Evolutionary conservation across 2,797 vertebrate species (phyloP), one percentile per base, ranked within the genome.

Genomic region (Luscinia megarhynchos): DNA sequence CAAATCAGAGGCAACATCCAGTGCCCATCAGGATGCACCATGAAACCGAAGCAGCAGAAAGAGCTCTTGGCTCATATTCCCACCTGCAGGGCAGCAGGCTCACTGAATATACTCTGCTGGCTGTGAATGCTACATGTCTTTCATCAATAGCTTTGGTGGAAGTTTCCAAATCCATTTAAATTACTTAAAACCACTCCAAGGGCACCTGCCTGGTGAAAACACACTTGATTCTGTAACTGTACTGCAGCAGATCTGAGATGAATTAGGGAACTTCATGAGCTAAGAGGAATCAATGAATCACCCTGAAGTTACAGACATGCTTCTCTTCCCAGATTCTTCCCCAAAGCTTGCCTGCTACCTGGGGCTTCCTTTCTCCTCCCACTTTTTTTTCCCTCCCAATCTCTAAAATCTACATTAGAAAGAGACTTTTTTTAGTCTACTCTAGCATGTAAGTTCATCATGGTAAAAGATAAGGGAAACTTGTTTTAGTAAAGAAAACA

Each of bases 11-110:
- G 45, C 77, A 90, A 67, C 63, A 76, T 64, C 54, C 46, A 70
- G 64, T 16, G 36, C 5, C 36, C 32, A 29, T 79, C 58, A 93
- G 63, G 64, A 88, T n/a, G 57, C 53, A 64, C 43, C 50, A 34
- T 14, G 81, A 91, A 84, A 69, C 13, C 0, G 2, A 86, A 83
- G 41, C 32, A 87, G 54, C 46, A 87, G 55, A 70, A 87, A 70
- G 58, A 85, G 89, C 72, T 90, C 86, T 79, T 87, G 74, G 48
- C 72, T 94, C 87, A 30, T 22, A 93, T 57, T 84, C 29, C 90
- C 77, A 93, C 54, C 84, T 91, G 86, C 80, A 93, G 87, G 83
- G 80, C 75, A 93, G 68, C 62, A 74, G 41, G n/a, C 53, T 95
- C 69, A 87, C 72, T 95, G 57, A 57, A 67, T 70, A 58, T 32